phyloP scores from a whole-genome alignment of 2,113 vertebrate genomes.

The Canis aureus region DNA sequence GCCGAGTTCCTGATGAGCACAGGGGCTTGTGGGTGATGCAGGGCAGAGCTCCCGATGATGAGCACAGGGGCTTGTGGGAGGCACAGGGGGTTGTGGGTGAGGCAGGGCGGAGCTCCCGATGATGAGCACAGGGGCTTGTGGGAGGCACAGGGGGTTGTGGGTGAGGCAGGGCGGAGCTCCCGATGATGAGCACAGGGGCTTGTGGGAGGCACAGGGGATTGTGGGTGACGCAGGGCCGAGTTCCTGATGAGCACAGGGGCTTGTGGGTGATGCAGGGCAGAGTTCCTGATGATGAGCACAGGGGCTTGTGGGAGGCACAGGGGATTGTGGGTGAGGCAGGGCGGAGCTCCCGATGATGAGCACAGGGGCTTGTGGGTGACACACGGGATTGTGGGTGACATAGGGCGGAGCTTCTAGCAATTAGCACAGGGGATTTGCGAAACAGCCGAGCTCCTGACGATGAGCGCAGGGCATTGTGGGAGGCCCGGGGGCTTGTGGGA shows the following conservation, averaged over 20 bases:
- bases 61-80: not conserved
- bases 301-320: not conserved
- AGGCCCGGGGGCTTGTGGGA: not conserved
- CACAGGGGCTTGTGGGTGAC: not conserved
- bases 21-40: too few relatives aligned
- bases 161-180: too few relatives aligned
- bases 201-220: not conserved
- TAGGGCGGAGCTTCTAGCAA: not conserved
- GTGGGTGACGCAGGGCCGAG: too few relatives aligned
- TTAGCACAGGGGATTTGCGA: not conserved
- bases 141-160: too few relatives aligned
- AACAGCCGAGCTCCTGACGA: too few relatives aligned
- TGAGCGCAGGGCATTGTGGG: not conserved
- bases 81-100: not conserved
- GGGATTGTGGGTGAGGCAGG: not conserved
- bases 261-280: not conserved
- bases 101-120: too few relatives aligned
- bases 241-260: not conserved
- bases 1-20: too few relatives aligned
- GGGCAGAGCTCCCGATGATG: fast-evolving
- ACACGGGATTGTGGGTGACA: not conserved
- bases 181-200: too few relatives aligned
- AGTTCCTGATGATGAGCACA: too few relatives aligned
- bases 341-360: too few relatives aligned
- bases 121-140: not conserved